These are phyloP conservation scores for Strix occidentalis DNA, from an alignment of 2,797 vertebrate species.

Conservation along the genomic window DNA sequence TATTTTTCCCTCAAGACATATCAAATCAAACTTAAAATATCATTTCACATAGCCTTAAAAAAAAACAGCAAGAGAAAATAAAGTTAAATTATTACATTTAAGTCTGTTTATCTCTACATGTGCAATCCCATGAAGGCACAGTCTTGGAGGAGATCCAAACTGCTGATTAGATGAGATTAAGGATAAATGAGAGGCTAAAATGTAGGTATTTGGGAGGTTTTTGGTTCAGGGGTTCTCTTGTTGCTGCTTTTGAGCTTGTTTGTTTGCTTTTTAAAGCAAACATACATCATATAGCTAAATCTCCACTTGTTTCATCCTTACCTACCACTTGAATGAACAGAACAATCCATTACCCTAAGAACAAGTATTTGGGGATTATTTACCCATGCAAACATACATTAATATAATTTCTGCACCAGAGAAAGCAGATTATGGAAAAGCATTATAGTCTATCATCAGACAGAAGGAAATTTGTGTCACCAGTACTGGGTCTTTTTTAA, in stretches of 20 bases:
- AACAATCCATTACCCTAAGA: background rate
- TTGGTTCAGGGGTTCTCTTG: background rate
- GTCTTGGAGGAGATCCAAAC: background rate
- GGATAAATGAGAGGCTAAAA: background rate
- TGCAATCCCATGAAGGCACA: background rate
- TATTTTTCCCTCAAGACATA: background rate
- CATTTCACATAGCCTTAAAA: background rate
- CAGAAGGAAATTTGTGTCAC: background rate
- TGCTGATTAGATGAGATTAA: background rate
- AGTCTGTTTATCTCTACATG: background rate
- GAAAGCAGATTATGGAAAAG: background rate
- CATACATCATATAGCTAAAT: background rate
- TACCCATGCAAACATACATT: background rate
- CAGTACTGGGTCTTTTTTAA: background rate
- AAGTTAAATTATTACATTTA: background rate
- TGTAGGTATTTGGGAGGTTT: background rate
- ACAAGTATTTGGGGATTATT: background rate
- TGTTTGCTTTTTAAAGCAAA: background rate
- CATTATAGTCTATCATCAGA: background rate
- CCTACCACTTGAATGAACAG: background rate
- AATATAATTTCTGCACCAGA: background rate
- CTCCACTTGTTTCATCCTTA: background rate
- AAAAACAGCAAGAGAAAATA: background rate
- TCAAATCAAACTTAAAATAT: background rate
- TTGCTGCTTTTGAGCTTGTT: background rate